Base-by-base conservation (phyloP, 1,140 invertebrate species). In the Hylaeus volcanicus region DNA sequence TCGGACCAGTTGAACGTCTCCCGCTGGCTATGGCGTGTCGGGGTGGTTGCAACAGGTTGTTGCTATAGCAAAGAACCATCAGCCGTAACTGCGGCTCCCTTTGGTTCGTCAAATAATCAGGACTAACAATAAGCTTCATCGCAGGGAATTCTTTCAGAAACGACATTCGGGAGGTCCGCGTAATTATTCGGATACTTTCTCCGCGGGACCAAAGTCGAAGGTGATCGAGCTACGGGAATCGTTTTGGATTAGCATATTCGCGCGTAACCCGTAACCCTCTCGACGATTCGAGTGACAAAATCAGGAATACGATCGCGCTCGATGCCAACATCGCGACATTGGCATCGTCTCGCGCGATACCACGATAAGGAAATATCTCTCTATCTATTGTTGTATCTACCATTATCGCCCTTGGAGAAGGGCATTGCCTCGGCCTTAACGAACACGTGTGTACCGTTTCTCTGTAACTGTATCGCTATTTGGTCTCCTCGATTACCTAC, bases 11-110 rank as follows among this genome's bases (percentile, higher is more conserved):
- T 64, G 69, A 68, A 78, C 76, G 74, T 77, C 83, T 81, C 76
- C 86, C 83, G 83, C 81, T 85, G 82, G 81, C 86, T 85, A 82
- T 76, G 74, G 81, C 74, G 70, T 75, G 74, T 79, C 76, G 85
- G 85, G 83, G 81, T 88, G 87, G 88, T 89, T 89, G 89, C 89
- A 90, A 90, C 89, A 90, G 89, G 89, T 90, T 90, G 89, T 85
- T 84, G 83, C 83, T 82, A 86, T 78, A 81, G 66, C 73, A 63
- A 26, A 26, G 81, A 80, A 83, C 79, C 74, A 72, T 73, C 56
- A 65, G 69, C 58, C 79, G 65, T 74, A 70, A 77, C 70, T 43
- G 45, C 68, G 80, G 48, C 68, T 75, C 72, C 65, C 75, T 71
- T 81, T 79, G 74, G 73, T 66, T 43, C 56, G 61, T 15, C 77